Percentiles rank a stretch among this genome's conserved stretches.
Conservation (phyloP, 2,797 vertebrate species). For the Sebastes hubbsi region DNA sequence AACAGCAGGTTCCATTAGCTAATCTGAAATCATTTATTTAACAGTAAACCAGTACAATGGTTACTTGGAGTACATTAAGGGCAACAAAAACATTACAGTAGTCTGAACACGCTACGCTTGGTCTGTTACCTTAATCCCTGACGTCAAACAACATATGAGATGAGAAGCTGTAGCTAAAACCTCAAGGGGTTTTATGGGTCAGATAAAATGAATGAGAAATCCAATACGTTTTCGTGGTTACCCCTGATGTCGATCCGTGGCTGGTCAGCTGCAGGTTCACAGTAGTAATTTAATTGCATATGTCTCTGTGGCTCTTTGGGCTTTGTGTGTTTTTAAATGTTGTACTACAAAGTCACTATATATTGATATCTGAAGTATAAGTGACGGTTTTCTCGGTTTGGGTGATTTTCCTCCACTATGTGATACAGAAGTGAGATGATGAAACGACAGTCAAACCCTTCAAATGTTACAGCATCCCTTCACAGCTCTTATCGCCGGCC, state of each 20-base stretch:
- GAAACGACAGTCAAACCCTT: not conserved
- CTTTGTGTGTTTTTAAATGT: constrained; percentile 1
- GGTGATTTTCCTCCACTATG: not conserved
- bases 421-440: not conserved
- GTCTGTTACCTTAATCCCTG: not conserved
- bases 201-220: constrained; percentile 54
- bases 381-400: not conserved
- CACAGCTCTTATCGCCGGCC: not conserved
- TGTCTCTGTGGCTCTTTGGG: not conserved
- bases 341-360: not conserved
- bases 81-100: not conserved
- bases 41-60: not conserved
- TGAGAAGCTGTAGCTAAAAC: constrained; percentile 20
- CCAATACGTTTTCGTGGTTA: constrained; percentile 57
- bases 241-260: constrained; percentile 48
- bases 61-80: not conserved
- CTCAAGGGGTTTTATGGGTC: constrained; percentile 11
- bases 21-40: not conserved
- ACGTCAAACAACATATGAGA: constrained; percentile 10
- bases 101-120: not conserved
- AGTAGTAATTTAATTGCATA: constrained; percentile 35
- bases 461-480: not conserved
- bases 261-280: constrained; percentile 23
- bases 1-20: not conserved
- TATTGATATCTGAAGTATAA: not conserved